phyloP scores from a whole-genome alignment of 2,113 vertebrate species.

The Ammodramus savannarum region DNA sequence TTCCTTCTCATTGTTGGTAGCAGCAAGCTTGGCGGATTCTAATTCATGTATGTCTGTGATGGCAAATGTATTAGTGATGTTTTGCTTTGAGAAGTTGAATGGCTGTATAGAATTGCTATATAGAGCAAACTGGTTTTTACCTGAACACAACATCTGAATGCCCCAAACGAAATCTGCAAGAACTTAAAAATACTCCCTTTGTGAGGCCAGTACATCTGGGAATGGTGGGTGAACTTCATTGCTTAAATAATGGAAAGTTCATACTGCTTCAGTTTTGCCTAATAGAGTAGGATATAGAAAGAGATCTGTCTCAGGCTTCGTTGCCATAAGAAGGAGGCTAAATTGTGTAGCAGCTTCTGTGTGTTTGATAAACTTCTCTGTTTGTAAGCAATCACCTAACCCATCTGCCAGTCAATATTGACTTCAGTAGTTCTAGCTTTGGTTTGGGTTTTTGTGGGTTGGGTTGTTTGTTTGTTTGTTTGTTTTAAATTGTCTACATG shows the following conservation, averaged over 20 bases:
- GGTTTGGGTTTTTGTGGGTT: not conserved
- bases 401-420: not conserved
- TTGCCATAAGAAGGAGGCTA: not conserved
- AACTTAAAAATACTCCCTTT: not conserved
- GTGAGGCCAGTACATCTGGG: fast-evolving
- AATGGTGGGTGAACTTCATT: not conserved
- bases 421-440: not conserved
- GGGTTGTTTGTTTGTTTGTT: not conserved
- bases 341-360: not conserved
- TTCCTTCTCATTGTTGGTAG: not conserved
- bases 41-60: not conserved
- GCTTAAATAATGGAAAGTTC: not conserved
- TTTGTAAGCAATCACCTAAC: not conserved
- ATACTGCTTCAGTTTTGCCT: not conserved
- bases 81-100: not conserved
- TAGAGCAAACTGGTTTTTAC: not conserved
- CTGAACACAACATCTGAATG: not conserved
- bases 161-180: not conserved
- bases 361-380: not conserved
- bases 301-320: not conserved
- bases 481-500: not conserved
- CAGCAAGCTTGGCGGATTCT: not conserved
- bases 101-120: not conserved
- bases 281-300: not conserved
- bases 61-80: not conserved